These are phyloP conservation scores for Lissonota sp. DNA, from an alignment of 2,888 invertebrate genomes.

Conservation along the genomic window DNA sequence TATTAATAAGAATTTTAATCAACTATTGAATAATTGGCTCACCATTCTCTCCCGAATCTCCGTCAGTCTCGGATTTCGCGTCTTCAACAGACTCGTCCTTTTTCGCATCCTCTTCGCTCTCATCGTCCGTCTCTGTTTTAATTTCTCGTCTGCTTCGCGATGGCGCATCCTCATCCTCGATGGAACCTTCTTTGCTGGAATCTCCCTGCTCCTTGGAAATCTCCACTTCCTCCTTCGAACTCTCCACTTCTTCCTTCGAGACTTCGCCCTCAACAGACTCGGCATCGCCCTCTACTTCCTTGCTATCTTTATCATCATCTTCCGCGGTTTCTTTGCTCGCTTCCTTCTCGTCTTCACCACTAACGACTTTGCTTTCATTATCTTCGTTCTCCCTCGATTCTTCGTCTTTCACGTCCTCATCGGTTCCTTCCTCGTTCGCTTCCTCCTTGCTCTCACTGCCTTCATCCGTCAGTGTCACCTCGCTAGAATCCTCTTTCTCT, in stretches of 20 bases:
- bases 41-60: slow-evolving; percentile 66
- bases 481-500: slow-evolving; percentile 76
- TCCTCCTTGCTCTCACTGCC: slow-evolving; percentile 58
- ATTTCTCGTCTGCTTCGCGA: slow-evolving; percentile 64
- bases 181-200: slow-evolving; percentile 65
- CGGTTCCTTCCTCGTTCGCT: slow-evolving; percentile 51
- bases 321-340: slow-evolving; percentile 64
- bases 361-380: slow-evolving; percentile 57
- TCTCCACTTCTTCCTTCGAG: too few relatives aligned
- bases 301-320: slow-evolving; percentile 61
- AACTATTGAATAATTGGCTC: slow-evolving; percentile 39
- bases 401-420: slow-evolving; percentile 60
- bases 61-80: slow-evolving; percentile 54
- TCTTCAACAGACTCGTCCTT: slow-evolving; percentile 62
- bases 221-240: slow-evolving; percentile 62
- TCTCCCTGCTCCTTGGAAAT: slow-evolving; percentile 67
- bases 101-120: slow-evolving; percentile 60
- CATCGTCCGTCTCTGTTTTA: slow-evolving; percentile 61
- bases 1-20: neutral
- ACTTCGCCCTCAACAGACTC: too few relatives aligned
- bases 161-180: slow-evolving; percentile 68
- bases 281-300: slow-evolving; percentile 59
- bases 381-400: slow-evolving; percentile 66
- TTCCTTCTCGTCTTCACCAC: slow-evolving; percentile 62
- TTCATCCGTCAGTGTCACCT: slow-evolving; percentile 55